Percentiles rank a stretch among this genome's conserved stretches.
These are phyloP conservation scores for Stenodema calcarata DNA, from an alignment of 2,888 invertebrate genomes.

Conservation along the genomic window DNA sequence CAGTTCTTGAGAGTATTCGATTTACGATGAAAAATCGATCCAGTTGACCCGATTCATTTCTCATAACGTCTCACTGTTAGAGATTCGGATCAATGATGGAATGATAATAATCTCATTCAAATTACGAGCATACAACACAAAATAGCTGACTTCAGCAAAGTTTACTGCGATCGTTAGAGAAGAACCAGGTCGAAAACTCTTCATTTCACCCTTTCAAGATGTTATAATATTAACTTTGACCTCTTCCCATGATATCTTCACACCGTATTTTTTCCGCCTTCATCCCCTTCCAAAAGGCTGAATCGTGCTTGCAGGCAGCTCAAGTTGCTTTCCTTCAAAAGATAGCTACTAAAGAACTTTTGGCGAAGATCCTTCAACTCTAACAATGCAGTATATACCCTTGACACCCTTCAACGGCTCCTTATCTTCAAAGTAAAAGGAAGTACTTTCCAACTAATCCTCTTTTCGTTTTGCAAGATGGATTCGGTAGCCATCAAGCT, in stretches of 20 bases:
- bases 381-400: conserved; percentile 10
- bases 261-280: background rate
- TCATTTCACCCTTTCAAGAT: background rate
- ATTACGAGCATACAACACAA: too few species aligned
- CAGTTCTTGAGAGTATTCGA: too few species aligned
- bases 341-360: conserved; percentile 8
- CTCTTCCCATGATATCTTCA: background rate
- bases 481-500: conserved; percentile 14
- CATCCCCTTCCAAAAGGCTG: background rate
- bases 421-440: conserved; percentile 13
- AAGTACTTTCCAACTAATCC: background rate
- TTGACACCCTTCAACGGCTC: background rate
- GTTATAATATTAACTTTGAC: conserved; percentile 6
- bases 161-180: background rate
- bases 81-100: too few species aligned
- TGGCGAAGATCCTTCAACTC: background rate
- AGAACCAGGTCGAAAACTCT: background rate
- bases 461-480: conserved; percentile 11
- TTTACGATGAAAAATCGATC: too few species aligned
- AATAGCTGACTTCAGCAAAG: background rate
- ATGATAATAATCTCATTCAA: too few species aligned
- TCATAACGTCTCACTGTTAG: too few species aligned
- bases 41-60: too few species aligned
- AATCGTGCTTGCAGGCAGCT: conserved; percentile 3
- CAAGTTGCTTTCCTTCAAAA: conserved; percentile 8